Conservation (phyloP, 1,140 invertebrate genomes). For the Lithobius niger region DNA sequence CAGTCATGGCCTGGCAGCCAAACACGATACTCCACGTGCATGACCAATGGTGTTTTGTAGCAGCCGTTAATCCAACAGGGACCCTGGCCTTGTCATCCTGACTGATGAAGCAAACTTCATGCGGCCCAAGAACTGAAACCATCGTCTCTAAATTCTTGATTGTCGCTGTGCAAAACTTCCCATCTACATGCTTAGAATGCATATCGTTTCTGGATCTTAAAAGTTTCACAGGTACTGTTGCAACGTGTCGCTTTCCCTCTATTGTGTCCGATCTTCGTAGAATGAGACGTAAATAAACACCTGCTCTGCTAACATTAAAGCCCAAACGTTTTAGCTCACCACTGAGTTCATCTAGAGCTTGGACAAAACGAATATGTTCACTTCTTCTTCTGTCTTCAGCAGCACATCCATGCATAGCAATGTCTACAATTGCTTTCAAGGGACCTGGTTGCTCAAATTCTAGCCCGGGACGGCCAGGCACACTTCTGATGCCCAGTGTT, state of each 20-base stretch:
- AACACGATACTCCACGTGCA: slow-evolving; percentile 31
- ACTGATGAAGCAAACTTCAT: background rate
- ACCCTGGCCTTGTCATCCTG: slow-evolving; percentile 22
- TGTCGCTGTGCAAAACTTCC: background rate
- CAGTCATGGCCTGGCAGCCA: slow-evolving; percentile 34
- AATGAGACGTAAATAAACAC: too few species aligned
- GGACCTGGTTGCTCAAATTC: slow-evolving; percentile 19
- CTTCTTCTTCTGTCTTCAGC: too few species aligned
- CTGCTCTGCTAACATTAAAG: too few species aligned
- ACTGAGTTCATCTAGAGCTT: too few species aligned
- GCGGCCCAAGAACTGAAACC: background rate
- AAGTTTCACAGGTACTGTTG: background rate
- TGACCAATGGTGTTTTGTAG: slow-evolving; percentile 28
- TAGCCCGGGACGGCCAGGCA: slow-evolving; percentile 17
- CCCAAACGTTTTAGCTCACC: too few species aligned
- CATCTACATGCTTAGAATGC: background rate
- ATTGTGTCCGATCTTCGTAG: background rate
- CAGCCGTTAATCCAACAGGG: slow-evolving; percentile 31
- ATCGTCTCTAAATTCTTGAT: background rate
- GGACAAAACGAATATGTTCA: too few species aligned
- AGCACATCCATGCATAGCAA: slow-evolving; percentile 13
- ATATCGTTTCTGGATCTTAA: background rate
- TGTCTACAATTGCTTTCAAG: slow-evolving; percentile 20
- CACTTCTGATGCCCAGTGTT: too few species aligned
- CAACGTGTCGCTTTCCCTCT: background rate